Percentiles rank a stretch among this genome's conserved stretches.
These are phyloP conservation scores for Pristionchus mayeri DNA, from an alignment of 2,888 invertebrate genomes.

Conservation along the genomic window DNA sequence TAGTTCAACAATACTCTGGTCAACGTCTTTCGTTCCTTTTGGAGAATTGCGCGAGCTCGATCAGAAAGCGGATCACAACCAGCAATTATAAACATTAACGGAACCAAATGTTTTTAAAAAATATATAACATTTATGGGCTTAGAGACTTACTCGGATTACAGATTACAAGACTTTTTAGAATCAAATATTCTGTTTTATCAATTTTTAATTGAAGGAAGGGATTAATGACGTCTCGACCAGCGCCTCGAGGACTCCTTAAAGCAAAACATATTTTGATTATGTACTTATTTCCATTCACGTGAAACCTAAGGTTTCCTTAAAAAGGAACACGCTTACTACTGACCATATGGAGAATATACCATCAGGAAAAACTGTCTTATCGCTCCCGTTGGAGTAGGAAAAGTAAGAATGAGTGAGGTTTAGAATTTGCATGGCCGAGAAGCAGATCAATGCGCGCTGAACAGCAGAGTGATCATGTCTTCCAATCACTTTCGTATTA, in stretches of 20 bases:
- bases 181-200: not conserved
- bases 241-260: not conserved
- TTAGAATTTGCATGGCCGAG: not conserved
- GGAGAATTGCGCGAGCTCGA: not conserved
- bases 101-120: not conserved
- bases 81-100: not conserved
- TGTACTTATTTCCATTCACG: too few relatives aligned
- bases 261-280: not conserved
- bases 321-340: not conserved
- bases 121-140: not conserved
- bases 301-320: not conserved
- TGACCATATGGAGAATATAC: not conserved
- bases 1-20: not conserved
- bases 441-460: not conserved
- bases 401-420: not conserved
- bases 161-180: not conserved
- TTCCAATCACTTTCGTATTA: too few relatives aligned
- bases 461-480: too few relatives aligned
- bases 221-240: not conserved
- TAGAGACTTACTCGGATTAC: not conserved
- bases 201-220: not conserved
- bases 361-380: not conserved
- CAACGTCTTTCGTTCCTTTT: not conserved
- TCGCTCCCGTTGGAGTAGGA: not conserved
- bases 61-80: not conserved